phyloP scores from a whole-genome alignment of 2,797 vertebrate genomes.

The Amphiprion clarkii region DNA sequence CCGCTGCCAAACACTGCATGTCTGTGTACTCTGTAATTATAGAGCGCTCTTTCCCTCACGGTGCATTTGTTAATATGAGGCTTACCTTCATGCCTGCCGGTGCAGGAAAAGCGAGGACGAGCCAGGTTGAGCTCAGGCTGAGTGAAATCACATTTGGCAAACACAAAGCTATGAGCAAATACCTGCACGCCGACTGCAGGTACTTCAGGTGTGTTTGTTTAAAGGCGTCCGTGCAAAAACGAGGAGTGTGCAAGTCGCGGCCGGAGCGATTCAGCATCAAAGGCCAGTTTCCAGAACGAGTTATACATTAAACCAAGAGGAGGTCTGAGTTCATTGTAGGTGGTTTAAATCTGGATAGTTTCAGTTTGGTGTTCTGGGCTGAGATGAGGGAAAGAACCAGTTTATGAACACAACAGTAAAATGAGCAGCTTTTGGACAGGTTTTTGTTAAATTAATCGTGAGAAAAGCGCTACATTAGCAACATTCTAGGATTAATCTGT shows the following conservation, averaged over 20 bases:
- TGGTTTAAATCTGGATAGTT: too few species aligned
- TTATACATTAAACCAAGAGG: not conserved
- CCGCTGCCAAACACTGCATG: not conserved
- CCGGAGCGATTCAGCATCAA: not conserved
- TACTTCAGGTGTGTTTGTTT: constrained; percentile 16
- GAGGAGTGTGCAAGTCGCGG: not conserved
- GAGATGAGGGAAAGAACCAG: too few species aligned
- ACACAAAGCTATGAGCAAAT: not conserved
- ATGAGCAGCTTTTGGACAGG: too few species aligned
- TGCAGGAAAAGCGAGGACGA: constrained; percentile 3
- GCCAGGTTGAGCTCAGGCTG: not conserved
- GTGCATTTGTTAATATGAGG: constrained; percentile 9
- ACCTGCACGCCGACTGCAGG: not conserved
- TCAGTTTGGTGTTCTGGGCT: too few species aligned
- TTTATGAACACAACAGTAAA: too few species aligned
- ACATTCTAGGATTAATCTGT: too few species aligned
- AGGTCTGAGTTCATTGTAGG: not conserved
- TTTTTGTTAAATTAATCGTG: too few species aligned
- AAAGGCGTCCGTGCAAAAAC: not conserved
- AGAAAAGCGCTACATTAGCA: too few species aligned
- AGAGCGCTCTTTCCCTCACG: not conserved
- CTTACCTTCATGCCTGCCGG: constrained; percentile 33
- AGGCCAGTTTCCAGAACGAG: not conserved
- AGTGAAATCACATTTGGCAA: constrained; percentile 9
- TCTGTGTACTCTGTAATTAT: constrained; percentile 39